phyloP scores from a whole-genome alignment of 1,140 invertebrate genomes.

The Capitella teleta region DNA sequence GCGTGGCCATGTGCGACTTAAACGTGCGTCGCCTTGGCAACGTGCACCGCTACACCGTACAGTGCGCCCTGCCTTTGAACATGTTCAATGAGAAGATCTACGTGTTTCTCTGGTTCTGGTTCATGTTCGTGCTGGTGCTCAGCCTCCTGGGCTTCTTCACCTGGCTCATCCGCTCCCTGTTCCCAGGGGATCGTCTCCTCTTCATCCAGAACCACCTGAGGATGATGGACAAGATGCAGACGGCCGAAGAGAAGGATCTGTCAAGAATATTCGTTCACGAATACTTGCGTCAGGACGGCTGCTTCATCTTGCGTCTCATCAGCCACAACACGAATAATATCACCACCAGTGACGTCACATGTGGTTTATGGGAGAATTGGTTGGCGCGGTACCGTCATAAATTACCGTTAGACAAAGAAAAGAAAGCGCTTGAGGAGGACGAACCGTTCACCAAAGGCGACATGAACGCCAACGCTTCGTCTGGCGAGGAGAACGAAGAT shows the following conservation, averaged over 20 bases:
- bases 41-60: constrained; percentile 31
- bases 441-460: no score
- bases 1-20: constrained; percentile 49
- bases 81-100: constrained; percentile 39
- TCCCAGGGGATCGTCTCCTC: neutral
- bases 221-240: neutral
- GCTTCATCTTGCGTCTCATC: constrained; percentile 11
- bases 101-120: constrained; percentile 36
- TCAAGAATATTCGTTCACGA: constrained; percentile 4
- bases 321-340: constrained; percentile 21
- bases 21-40: constrained; percentile 44
- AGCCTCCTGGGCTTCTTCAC: constrained; percentile 9
- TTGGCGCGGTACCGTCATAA: no score
- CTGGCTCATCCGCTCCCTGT: constrained; percentile 6
- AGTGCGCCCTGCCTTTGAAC: constrained; percentile 23
- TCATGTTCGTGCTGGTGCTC: constrained; percentile 19
- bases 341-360: constrained; percentile 22
- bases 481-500: no score
- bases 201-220: constrained; percentile 10
- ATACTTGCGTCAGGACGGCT: constrained; percentile 14
- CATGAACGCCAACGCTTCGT: no score
- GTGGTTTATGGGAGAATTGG: constrained; percentile 7
- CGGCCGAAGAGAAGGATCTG: neutral
- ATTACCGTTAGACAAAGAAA: no score
- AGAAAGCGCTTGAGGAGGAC: no score